phyloP scores from a whole-genome alignment of 2,797 vertebrate species.

The Falco novaeseelandiae region DNA sequence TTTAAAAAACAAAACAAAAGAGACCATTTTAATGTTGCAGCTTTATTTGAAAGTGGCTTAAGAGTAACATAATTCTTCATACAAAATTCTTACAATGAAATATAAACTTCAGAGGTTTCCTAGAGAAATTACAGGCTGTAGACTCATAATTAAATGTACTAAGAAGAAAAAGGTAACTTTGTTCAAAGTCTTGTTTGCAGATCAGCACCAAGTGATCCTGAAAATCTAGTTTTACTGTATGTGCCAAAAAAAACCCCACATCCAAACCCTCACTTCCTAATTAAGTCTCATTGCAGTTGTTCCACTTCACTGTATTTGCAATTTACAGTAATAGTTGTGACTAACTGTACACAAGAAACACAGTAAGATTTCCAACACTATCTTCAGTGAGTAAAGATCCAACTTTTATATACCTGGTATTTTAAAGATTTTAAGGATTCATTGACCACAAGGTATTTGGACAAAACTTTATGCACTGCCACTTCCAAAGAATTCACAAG shows the following conservation, averaged over 20 bases:
- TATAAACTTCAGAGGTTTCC: conserved; percentile 4
- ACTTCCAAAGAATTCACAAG: neutral
- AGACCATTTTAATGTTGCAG: neutral
- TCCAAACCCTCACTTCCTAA: neutral
- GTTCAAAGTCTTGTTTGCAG: neutral
- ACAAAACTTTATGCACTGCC: neutral
- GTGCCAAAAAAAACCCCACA: neutral
- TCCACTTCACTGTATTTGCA: neutral
- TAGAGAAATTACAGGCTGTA: neutral
- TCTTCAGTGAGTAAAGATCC: neutral
- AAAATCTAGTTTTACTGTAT: neutral
- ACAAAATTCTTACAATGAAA: conserved; percentile 26
- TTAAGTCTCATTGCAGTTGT: neutral
- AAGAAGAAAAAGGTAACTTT: neutral
- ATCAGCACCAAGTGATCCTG: neutral
- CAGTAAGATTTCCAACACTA: neutral
- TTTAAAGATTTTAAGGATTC: neutral
- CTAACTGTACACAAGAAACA: neutral
- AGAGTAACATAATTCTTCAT: neutral
- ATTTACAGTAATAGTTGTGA: neutral
- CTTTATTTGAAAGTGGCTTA: conserved; percentile 51
- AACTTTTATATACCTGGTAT: neutral
- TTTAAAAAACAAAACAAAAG: neutral
- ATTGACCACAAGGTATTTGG: neutral
- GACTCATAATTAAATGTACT: neutral